Base-by-base conservation (phyloP, 2,113 vertebrate species). In the Bungarus multicinctus region DNA sequence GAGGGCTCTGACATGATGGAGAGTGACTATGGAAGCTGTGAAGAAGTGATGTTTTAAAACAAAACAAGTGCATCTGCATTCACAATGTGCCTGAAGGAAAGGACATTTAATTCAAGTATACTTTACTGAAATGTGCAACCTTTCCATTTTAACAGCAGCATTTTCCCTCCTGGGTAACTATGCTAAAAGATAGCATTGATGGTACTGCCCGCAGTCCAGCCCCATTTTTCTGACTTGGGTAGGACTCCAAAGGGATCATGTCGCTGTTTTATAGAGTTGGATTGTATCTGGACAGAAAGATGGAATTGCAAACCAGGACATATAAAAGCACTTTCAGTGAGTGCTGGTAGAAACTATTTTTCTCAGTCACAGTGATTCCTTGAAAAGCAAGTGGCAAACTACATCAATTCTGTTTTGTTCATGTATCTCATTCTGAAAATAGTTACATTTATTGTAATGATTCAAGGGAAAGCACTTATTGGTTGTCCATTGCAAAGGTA, bases 11-110 rank as follows among this genome's bases (percentile, higher is more conserved):
- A 99, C 95, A 98, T 98, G 98, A 98, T 98, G 96, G 99, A 98
- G 97, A 99, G 99, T 0, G 99, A 99, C 95, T 99, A 99, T 0
- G 99, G 99, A 54, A 99, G 99, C 98, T 99, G 99, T 0, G 99
- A 99, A 95, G 99, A 99, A 97, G 99, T 99, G 94, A 99, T 99
- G 99, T 99, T 99, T 96, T 99, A 98, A 74, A 12, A 5, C 0
- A 47, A 92, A 88, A 92, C 81, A 88, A 43, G 0, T 47, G 3
- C 50, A 81, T 89, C 95, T 60, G 34, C 3, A 0, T 0, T 23
- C 0, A 34, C 45, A 54, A 85, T 1, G 0, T 22, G 34, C 34
- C 18, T 87, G 23, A 57, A 94, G 93, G 93, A 94, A 57, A 55
- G 22, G 50, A 5, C 7, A 47, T 22, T 89, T 87, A 27, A 0